Percentiles rank a stretch among this genome's conserved stretches.
Conservation (phyloP, 2,888 invertebrate species). For the Lacanobia oleracea region DNA sequence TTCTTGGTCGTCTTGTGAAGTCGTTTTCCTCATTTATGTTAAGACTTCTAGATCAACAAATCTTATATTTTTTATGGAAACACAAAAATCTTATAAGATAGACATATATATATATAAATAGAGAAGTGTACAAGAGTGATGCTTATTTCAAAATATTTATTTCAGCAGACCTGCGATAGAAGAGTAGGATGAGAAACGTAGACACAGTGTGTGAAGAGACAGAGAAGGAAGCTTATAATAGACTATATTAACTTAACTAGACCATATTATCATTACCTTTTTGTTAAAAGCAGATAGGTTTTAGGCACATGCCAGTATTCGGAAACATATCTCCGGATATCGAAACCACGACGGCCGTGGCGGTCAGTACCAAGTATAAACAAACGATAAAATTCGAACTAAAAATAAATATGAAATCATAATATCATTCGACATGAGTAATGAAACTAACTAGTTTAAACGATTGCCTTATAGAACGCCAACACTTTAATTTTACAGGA, state of each 20-base stretch:
- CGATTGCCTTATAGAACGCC: constrained; percentile 5
- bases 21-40: background rate
- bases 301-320: background rate
- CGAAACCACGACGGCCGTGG: constrained; percentile 8
- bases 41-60: background rate
- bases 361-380: constrained; percentile 31
- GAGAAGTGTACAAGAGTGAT: too few relatives aligned
- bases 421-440: constrained; percentile 26
- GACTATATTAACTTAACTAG: too few relatives aligned
- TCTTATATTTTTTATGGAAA: background rate
- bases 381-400: constrained; percentile 36
- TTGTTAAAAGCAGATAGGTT: background rate
- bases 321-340: constrained; percentile 24
- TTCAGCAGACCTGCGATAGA: too few relatives aligned
- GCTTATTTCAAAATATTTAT: too few relatives aligned
- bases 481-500: constrained; percentile 4
- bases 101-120: too few relatives aligned
- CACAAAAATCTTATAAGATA: too few relatives aligned
- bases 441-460: constrained; percentile 13
- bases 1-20: background rate
- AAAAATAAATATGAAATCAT: constrained; percentile 52
- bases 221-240: too few relatives aligned
- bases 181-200: too few relatives aligned
- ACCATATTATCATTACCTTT: background rate
- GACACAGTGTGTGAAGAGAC: too few relatives aligned